These are phyloP conservation scores for Autographa pulchrina DNA, from an alignment of 2,888 invertebrate species.

Conservation along the genomic window DNA sequence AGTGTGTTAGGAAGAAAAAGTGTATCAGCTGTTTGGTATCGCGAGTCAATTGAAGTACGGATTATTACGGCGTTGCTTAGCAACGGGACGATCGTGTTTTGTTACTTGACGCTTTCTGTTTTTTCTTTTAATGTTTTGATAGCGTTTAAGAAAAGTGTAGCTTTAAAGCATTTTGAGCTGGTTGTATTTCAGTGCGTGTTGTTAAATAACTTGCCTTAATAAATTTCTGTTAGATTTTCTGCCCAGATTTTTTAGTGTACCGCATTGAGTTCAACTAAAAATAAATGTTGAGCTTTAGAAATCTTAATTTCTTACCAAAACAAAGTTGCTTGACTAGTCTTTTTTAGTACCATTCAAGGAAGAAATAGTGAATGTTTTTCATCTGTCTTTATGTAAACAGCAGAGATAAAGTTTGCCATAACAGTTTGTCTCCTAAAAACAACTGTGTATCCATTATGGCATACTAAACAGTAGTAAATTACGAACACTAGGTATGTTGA, in stretches of 20 bases:
- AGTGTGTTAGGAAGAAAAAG: conserved; percentile 45
- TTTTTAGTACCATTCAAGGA: too few species aligned
- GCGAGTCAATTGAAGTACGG: conserved; percentile 60
- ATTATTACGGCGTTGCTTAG: conserved; percentile 50
- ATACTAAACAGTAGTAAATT: conserved; percentile 27
- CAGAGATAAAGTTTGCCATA: not conserved
- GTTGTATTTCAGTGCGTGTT: not conserved
- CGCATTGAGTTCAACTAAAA: too few species aligned
- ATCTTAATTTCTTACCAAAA: too few species aligned
- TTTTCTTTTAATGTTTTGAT: conserved; percentile 22
- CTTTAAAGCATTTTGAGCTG: not conserved
- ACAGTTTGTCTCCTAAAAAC: not conserved
- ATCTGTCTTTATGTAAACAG: too few species aligned
- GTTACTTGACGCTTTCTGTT: conserved; percentile 38
- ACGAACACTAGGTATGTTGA: conserved; percentile 42
- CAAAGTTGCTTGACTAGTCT: too few species aligned
- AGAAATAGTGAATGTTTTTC: too few species aligned
- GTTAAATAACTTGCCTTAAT: too few species aligned
- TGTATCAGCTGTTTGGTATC: conserved; percentile 63
- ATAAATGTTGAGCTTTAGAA: too few species aligned
- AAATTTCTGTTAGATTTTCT: too few species aligned
- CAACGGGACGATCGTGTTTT: conserved; percentile 24
- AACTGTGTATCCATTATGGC: not conserved
- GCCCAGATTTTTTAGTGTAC: too few species aligned
- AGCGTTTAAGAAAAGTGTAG: not conserved